Conservation (phyloP, 2,113 vertebrate species). For the Lagenorhynchus albirostris region DNA sequence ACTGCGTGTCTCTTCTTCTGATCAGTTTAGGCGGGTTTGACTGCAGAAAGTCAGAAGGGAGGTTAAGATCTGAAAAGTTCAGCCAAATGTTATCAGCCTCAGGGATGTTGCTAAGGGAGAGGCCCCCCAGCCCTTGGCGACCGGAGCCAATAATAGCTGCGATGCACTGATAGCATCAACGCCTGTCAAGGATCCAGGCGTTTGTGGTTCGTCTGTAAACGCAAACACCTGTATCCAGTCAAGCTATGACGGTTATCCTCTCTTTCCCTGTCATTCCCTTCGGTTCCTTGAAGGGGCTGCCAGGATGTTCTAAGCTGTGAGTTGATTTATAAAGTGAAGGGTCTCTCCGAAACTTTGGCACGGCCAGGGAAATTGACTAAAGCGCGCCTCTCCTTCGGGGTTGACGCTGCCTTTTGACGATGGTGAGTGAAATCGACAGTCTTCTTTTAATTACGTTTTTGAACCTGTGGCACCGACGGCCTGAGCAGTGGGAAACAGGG, state of each 20-base stretch:
- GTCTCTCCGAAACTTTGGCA: constrained; percentile 86
- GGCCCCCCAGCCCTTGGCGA: constrained; percentile 85
- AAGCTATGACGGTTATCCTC: constrained; percentile 93
- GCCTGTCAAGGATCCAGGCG: constrained; percentile 92
- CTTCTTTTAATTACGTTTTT: constrained; percentile 79
- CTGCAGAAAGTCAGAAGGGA: constrained; percentile 92
- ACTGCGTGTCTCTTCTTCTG: constrained; percentile 86
- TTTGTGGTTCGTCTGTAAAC: constrained; percentile 92
- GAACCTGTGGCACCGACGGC: constrained; percentile 41
- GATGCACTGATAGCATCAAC: constrained; percentile 93
- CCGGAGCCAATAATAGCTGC: constrained; percentile 89
- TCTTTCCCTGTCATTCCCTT: constrained; percentile 91
- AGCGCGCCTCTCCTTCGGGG: constrained; percentile 76
- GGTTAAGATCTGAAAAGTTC: constrained; percentile 97
- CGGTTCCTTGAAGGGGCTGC: constrained; percentile 91
- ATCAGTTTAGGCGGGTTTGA: constrained; percentile 88
- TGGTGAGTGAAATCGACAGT: constrained; percentile 75
- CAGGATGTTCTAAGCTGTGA: constrained; percentile 89
- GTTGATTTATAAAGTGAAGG: constrained; percentile 92
- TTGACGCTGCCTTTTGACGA: constrained; percentile 79
- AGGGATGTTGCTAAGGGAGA: constrained; percentile 90
- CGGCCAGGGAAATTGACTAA: constrained; percentile 83
- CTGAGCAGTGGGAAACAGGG: constrained; percentile 67
- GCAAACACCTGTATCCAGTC: constrained; percentile 98
- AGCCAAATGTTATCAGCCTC: constrained; percentile 99